phyloP scores from a whole-genome alignment of 2,797 vertebrate species.

The Centroberyx gerrardi region DNA sequence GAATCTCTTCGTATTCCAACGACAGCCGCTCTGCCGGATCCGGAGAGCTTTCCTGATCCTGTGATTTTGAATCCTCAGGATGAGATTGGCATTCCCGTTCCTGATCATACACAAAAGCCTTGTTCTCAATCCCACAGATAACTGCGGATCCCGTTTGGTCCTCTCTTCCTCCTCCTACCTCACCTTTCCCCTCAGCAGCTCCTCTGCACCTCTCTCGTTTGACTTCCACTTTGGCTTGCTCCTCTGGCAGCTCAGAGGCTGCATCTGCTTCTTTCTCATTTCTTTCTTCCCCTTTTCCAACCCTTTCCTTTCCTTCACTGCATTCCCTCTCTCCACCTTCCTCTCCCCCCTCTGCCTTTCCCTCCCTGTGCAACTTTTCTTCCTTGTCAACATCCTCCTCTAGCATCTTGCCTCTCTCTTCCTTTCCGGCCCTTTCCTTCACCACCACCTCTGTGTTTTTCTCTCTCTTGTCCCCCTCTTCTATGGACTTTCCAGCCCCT shows the following conservation, averaged over 20 bases:
- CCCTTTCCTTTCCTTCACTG: conserved; percentile 26
- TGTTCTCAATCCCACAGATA: conserved; percentile 87
- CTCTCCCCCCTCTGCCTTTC: background rate
- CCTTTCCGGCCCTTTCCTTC: conserved; percentile 25
- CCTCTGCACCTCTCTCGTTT: conserved; percentile 20
- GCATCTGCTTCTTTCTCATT: conserved; percentile 15
- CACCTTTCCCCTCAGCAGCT: conserved; percentile 24
- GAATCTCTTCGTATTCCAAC: conserved; percentile 86
- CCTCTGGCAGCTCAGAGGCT: conserved; percentile 15
- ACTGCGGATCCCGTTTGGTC: conserved; percentile 65
- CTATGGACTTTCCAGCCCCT: conserved; percentile 49
- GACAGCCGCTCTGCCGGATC: conserved; percentile 45
- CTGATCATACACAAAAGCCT: conserved; percentile 85
- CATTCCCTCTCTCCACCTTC: conserved; percentile 17
- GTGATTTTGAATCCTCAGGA: conserved; percentile 47
- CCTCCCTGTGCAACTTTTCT: background rate
- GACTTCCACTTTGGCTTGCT: conserved; percentile 22
- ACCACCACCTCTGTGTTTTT: conserved; percentile 40
- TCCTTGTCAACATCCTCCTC: conserved; percentile 39
- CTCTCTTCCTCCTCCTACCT: conserved; percentile 51
- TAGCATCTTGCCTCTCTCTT: conserved; percentile 29
- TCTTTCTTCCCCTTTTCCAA: conserved; percentile 20
- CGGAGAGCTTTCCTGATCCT: conserved; percentile 28
- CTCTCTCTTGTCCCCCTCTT: conserved; percentile 30
- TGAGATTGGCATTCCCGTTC: conserved; percentile 75